Evolutionary conservation across 1,140 invertebrate species (phyloP).

Genomic region (Nephila pilipes): DNA sequence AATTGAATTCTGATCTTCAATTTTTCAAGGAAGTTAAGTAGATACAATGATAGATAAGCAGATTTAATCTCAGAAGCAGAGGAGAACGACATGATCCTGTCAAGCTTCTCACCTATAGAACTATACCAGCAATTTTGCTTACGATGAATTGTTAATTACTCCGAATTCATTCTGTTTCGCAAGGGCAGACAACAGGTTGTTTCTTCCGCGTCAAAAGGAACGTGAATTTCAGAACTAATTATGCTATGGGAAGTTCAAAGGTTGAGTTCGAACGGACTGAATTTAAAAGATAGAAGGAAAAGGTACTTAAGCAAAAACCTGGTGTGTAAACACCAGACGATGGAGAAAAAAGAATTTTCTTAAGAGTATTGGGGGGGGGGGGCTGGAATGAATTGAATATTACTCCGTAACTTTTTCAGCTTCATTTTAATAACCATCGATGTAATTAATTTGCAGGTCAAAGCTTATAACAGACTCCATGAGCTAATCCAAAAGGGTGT

Average conservation of each 20-base stretch:
- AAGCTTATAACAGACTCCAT: neutral
- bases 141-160: constrained; percentile 40
- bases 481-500: neutral
- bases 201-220: neutral
- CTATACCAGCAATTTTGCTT: neutral
- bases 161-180: neutral
- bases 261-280: constrained; percentile 3
- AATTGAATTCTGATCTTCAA: neutral
- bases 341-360: neutral
- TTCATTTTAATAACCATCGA: neutral
- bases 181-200: neutral
- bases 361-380: neutral
- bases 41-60: neutral
- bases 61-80: neutral
- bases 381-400: neutral
- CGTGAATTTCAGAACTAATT: constrained; percentile 41
- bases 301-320: neutral
- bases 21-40: neutral
- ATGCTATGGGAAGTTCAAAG: constrained; percentile 28
- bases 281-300: neutral
- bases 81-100: neutral
- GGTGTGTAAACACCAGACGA: neutral
- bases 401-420: neutral
- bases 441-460: neutral
- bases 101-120: neutral